Conservation (phyloP, 2,113 vertebrate species). For the Pachyramphus minor region DNA sequence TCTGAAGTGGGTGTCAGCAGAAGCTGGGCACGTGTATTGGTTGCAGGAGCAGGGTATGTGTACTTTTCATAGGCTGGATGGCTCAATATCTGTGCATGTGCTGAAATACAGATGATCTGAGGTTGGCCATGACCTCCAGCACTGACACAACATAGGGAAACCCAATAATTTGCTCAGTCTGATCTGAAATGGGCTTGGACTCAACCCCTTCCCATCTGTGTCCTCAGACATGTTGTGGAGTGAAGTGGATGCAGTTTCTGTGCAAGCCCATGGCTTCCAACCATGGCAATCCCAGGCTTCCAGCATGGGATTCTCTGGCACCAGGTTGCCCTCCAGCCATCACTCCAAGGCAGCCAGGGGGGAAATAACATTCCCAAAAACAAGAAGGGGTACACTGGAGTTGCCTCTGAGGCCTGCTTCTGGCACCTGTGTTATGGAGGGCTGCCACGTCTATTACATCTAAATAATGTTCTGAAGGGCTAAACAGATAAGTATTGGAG, state of each 20-base stretch:
- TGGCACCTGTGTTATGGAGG: not conserved
- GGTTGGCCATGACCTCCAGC: not conserved
- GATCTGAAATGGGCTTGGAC: not conserved
- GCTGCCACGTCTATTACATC: not conserved
- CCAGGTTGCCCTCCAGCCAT: not conserved
- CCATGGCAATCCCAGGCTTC: no score
- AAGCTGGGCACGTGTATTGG: accelerated
- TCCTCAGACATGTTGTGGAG: not conserved
- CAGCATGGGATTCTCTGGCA: accelerated
- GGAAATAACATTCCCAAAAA: not conserved
- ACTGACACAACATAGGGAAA: not conserved
- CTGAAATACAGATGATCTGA: not conserved
- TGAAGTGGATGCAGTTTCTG: not conserved
- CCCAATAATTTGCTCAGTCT: not conserved
- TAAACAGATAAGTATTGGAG: not conserved
- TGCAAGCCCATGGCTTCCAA: not conserved
- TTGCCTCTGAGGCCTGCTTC: not conserved
- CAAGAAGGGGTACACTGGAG: not conserved
- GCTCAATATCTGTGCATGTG: not conserved
- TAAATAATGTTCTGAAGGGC: not conserved
- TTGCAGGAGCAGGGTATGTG: not conserved
- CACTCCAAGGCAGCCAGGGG: no score
- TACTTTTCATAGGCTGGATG: not conserved
- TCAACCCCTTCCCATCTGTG: not conserved
- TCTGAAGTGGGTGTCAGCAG: not conserved